Conservation (phyloP, 2,113 vertebrate species). For the Nothocercus nigrocapillus region DNA sequence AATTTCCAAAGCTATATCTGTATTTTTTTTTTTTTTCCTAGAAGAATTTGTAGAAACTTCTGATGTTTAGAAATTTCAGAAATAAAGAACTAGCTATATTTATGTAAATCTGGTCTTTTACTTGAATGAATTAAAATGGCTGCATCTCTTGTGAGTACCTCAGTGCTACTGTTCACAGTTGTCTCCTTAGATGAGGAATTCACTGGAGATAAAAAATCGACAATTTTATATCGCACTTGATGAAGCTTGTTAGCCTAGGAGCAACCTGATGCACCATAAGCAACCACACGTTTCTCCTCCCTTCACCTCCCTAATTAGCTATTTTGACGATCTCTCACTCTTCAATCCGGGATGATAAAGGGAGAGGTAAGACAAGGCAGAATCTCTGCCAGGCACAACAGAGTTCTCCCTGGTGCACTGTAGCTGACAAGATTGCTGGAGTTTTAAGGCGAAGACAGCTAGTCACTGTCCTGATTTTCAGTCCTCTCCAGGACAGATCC, state of each 20-base stretch:
- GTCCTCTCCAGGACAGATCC: rapidly evolving
- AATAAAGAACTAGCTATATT: neutral
- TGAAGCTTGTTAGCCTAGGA: neutral
- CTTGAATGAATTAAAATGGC: neutral
- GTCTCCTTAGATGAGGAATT: neutral
- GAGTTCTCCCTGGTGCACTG: neutral
- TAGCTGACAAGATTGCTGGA: neutral
- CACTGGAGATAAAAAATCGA: neutral
- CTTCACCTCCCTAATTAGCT: neutral
- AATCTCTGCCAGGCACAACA: neutral
- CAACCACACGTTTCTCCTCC: neutral
- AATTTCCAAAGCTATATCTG: neutral
- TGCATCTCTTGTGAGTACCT: neutral
- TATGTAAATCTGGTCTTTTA: neutral
- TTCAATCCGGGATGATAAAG: neutral
- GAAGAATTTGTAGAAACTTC: neutral
- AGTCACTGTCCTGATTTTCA: neutral
- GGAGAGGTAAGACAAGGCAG: neutral
- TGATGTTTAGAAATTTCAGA: neutral
- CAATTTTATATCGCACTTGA: neutral
- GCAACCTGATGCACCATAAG: neutral
- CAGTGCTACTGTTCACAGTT: neutral
- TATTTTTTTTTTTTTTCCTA: neutral
- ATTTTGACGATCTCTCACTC: neutral
- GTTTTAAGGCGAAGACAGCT: neutral